Base-by-base conservation (phyloP, 1,140 invertebrate species). In the Drosophila azteca region DNA sequence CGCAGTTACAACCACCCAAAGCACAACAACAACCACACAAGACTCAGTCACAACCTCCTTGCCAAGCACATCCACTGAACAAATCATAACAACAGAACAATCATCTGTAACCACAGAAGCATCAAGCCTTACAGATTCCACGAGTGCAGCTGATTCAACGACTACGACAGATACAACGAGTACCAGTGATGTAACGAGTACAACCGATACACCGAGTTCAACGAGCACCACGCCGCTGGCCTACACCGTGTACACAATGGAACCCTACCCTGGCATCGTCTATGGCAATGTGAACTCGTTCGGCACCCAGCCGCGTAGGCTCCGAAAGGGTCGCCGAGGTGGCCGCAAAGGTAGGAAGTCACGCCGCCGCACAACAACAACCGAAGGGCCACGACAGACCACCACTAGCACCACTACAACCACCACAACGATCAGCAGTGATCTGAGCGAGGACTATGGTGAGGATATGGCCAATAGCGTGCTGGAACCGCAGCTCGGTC, bases 241-340 rank as follows among this genome's bases (percentile, higher is more conserved):
- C n/a, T 20, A 57, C 58, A 50, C 48, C 49, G 45, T 39, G 35
- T 52, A 45, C 44, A 71, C 79, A 7, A 35, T 66, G 9, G 59
- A 79, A 20, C 79, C 84, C 0, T 84, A 83, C 51, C 57, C 84
- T 9, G 11, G 8, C 1, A 60, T 72, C 3, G 63, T 83, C 6
- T 87, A 49, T 22, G 60, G 55, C 1, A 43, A 45, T 31, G 13
- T 41, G 6, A 69, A 46, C 13, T 24, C 44, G 6, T 49, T 65
- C 11, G 29, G n/a, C 13, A 50, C 20, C 29, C 24, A 49, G 3
- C n/a, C 57, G 41, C 52, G 58, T 11, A 77, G 57, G 11, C 8
- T 22, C 1, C 77, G 82, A 1, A 74, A 55, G 44, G 81, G 82
- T 31, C 73, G 77, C 8, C 80, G 73, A 7, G 80, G 73, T 39